Evolutionary conservation across 2,888 invertebrate species (phyloP), one percentile per base, ranked within the genome.

Genomic region (Dynastes grantii): DNA sequence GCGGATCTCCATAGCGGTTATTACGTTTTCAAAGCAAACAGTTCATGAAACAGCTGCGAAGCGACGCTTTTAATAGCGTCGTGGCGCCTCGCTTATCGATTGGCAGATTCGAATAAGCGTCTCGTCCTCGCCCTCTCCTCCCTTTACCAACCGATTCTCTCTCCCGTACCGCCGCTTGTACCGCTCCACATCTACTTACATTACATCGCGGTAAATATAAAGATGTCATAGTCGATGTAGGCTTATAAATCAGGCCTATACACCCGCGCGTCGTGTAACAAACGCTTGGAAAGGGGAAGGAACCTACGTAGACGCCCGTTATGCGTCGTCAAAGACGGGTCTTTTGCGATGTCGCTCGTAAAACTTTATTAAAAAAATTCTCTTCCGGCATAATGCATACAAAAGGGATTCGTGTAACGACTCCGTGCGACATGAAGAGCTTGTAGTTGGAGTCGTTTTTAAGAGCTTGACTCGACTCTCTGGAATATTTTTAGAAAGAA

Each of bases 31-130:
- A 86, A 22, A 83, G 85, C 87, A 87, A 87, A 87, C 87, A 87
- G 87, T 86, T 87, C 86, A 85, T 86, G 87, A 86, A 86, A 87
- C 87, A 87, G 86, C 87, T 87, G 86, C 85, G 84, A 86, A 85
- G 85, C 85, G 86, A 85, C 84, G 85, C 84, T 84, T 81, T 83
- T 85, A 86, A 86, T 85, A 84, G 85, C 84, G 83, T 84, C 83
- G 84, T 83, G 86, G 86, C 86, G 86, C 86, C 86, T 84, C 84
- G 84, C 83, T 84, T 87, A 87, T 87, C 86, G 87, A 87, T 87
- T 87, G 84, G 83, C 78, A 80, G 80, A 80, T 77, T 6, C 68
- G 49, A 49, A 68, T 27, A 22, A 27, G 8, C 73, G 22, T 27
- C 61, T 32, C 9, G 55, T 79, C 78, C 79, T 80, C 80, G 78